Evolutionary conservation across 1,140 invertebrate genomes (phyloP), one percentile per base, ranked within the genome.

Genomic region (Nasonia giraulti): DNA sequence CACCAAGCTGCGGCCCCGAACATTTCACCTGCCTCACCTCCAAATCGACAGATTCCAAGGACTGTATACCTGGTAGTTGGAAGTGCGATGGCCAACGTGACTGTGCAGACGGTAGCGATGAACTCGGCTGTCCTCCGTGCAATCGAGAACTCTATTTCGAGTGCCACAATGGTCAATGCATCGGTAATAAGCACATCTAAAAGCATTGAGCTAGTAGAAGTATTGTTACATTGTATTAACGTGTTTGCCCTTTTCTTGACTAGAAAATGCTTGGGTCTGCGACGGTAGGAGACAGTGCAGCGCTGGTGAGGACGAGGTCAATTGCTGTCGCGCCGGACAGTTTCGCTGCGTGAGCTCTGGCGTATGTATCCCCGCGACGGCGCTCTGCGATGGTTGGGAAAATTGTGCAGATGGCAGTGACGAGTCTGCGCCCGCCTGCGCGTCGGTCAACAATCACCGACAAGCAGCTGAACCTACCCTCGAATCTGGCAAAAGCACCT

Each of bases 41-140:
- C 0, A 92, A 90, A 17, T 90, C 91, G 4, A 89, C 88, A 0
- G 88, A 91, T 17, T 89, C 92, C 37, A 94, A 94, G 82, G 95
- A 96, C 86, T 99, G 98, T 91, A 97, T 99, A 85, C 97, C 97
- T 0, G 91, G 94, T 0, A 93, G 94, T 0, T 98, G 97, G 97
- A 95, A 95, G 75, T 98, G 97, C 91, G 97, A 98, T 91, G 95
- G 95, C 0, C 95, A 97, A 84, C 93, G 93, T 62, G 97, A 99
- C 91, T 99, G 98, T 93, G 92, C 94, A 1, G 97, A 98, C 91
- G 95, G 95, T 23, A 96, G 96, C 4, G 97, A 98, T 89, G 97
- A 98, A 91, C 91, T 94, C 2, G 95, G 95, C n/a, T 97, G 96
- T 89, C 94, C 95, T 0, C 91, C 91, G 1, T 96, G 96, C 89